Evolutionary conservation across 2,888 invertebrate genomes (phyloP), one percentile per base, ranked within the genome.

Genomic region (Chirona hameri): DNA sequence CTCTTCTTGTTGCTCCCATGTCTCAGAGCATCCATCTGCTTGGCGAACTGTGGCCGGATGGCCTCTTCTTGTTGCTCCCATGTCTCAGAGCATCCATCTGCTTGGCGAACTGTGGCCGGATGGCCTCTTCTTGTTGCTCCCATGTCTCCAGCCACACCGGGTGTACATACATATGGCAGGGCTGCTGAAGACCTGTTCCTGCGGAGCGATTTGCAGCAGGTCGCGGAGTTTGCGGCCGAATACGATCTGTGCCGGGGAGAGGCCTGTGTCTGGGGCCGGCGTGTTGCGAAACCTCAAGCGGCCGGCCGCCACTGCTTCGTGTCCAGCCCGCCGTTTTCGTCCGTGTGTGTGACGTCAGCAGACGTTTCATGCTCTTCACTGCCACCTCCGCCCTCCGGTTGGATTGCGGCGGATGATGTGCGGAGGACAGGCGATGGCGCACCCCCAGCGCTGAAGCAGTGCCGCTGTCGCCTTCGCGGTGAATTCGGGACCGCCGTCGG

Each of bases 161-260:
- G 46, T 82, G 82, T 48, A 82, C 82, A 9, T n/a, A n/a, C n/a
- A n/a, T n/a, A n/a, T n/a, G n/a, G 55, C 27, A 48, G 80, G 18
- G 79, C 81, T 82, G 79, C 60, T 79, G 79, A 82, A 83, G 29
- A 83, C 81, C 39, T 81, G 81, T n/a, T n/a, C 81, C 18, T 65
- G 69, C 15, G 81, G 83, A 24, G 69, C 81, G 52, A 83, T 31
- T 3, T 29, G 83, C 39, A 57, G 57, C 55, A 81, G 76, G 48
- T 81, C 48, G 12, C 48, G 48, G 48, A 48, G 48, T 10, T 48
- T 48, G 48, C 48, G 48, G 57, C 79, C 81, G 27, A 81, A 83
- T 2, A 81, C 31, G 46, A 81, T 81, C 39, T 81, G 83, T 21
- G 55, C 72, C 52, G 76, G 76, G 27, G 83, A 83, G 76, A 83